Evolutionary conservation across 2,888 invertebrate genomes (phyloP).

Genomic region (Hermaeophaga mercurialis): DNA sequence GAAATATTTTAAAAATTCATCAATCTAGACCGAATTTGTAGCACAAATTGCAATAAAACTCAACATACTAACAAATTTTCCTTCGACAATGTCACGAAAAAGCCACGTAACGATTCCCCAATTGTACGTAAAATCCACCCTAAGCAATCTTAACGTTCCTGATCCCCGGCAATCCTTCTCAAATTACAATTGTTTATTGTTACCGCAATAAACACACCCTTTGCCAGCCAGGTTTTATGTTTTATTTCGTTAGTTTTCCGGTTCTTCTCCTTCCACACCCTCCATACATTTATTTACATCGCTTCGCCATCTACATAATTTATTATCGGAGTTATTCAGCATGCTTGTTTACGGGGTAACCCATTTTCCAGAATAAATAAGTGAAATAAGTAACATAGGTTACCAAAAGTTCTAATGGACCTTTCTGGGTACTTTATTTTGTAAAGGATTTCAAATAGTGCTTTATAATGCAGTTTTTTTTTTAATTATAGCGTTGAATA

Average conservation of each 20-base stretch:
- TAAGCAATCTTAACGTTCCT: neutral
- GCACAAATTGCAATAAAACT: too few relatives aligned
- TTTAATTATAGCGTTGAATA: too few relatives aligned
- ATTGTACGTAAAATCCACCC: conserved; percentile 3
- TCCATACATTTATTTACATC: conserved; percentile 1
- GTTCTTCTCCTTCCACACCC: neutral
- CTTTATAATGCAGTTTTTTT: too few relatives aligned
- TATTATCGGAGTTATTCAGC: neutral
- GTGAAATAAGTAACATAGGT: too few relatives aligned
- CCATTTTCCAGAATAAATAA: too few relatives aligned
- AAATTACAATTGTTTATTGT: conserved; percentile 15
- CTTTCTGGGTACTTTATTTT: too few relatives aligned
- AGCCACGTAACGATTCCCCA: neutral
- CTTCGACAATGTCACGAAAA: neutral
- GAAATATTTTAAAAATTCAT: too few relatives aligned
- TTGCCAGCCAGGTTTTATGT: conserved; percentile 12
- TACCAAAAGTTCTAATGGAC: too few relatives aligned
- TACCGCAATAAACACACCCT: conserved; percentile 16
- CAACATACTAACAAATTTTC: neutral
- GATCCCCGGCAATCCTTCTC: conserved; percentile 10
- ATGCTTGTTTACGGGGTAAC: conserved; percentile 3
- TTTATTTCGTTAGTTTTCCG: conserved; percentile 16
- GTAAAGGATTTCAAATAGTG: too few relatives aligned
- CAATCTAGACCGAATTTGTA: too few relatives aligned
- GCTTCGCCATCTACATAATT: conserved; percentile 6